Base-by-base conservation (phyloP, 2,113 vertebrate genomes). In the Daphoenositta chrysoptera region DNA sequence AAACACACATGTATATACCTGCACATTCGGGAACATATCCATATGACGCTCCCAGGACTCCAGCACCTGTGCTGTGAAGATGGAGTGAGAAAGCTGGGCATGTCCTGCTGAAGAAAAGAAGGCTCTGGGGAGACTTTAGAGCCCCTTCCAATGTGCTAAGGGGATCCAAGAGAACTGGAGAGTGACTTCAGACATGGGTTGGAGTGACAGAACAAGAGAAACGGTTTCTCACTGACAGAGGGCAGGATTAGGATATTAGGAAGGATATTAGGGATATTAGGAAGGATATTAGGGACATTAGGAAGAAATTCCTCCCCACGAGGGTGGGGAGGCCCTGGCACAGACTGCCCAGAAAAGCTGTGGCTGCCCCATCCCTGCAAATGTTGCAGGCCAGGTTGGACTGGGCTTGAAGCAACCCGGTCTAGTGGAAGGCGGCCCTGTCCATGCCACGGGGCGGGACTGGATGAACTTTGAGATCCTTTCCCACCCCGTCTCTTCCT, bases 1-100 rank as follows among this genome's bases (percentile, higher is more conserved):
- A 3, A 4, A 5, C 7, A 33, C 21, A 0, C 1, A 3, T 3
- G 6, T 6, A 8, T 0, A 2, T 2, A 40, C 47, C 35, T 40
- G 31, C 42, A 21, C 5, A 5, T 1, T 0, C 68, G 6, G 6
- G 10, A 19, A 27, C 3, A 5, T 3, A 9, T 3, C 21, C 19
- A 1, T 1, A 5, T 1, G 53, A 37, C 0, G 2, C 35, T 27
- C 11, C 19, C 11, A 31, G 30, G 26, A 17, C 57, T 63, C 20
- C 30, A 42, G 65, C 30, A 21, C 12, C 11, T 18, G 40, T 40
- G 42, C 48, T 30, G 1, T 15, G n/a, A 31, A 37, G 16, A 27
- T 7, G 45, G 22, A 7, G 27, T 33, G 51, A 15, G 15, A 28
- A 15, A 44, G 68, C 10, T 23, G 37, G 4, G 23, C 6, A 33